Conservation (phyloP, 2,797 vertebrate genomes). For the Acipenser oxyrinchus region DNA sequence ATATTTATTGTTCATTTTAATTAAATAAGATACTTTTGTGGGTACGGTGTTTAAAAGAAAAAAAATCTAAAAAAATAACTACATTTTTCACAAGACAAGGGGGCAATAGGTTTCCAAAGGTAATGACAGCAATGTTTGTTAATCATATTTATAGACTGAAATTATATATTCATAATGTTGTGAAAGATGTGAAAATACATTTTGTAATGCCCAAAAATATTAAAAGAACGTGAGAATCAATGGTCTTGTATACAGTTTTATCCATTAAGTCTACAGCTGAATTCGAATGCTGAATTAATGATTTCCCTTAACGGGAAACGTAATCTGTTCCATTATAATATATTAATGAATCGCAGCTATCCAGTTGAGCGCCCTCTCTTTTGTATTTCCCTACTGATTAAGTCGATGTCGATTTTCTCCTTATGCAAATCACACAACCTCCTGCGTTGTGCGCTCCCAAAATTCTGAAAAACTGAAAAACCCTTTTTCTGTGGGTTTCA, state of each 20-base stretch:
- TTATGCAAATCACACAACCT: too few species aligned
- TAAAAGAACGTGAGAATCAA: neutral
- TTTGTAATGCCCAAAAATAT: neutral
- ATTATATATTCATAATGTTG: neutral
- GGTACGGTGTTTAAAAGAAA: neutral
- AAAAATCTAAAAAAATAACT: neutral
- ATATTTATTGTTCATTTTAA: neutral
- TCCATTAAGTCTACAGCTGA: slow-evolving; percentile 1
- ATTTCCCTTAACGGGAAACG: neutral
- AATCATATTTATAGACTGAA: neutral
- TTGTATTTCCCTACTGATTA: too few species aligned
- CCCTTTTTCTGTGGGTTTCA: too few species aligned
- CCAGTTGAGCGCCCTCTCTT: too few species aligned
- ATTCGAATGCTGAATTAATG: neutral
- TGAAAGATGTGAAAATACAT: neutral
- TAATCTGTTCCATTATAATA: neutral
- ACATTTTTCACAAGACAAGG: neutral
- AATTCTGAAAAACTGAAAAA: too few species aligned
- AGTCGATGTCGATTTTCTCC: too few species aligned
- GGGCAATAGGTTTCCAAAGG: neutral
- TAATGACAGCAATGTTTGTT: neutral
- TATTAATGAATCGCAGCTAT: too few species aligned
- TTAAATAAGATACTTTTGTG: neutral
- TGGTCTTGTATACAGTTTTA: neutral
- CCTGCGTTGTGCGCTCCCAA: too few species aligned